Evolutionary conservation across 2,888 invertebrate species (phyloP).

Genomic region (Linnaemya vulpina): DNA sequence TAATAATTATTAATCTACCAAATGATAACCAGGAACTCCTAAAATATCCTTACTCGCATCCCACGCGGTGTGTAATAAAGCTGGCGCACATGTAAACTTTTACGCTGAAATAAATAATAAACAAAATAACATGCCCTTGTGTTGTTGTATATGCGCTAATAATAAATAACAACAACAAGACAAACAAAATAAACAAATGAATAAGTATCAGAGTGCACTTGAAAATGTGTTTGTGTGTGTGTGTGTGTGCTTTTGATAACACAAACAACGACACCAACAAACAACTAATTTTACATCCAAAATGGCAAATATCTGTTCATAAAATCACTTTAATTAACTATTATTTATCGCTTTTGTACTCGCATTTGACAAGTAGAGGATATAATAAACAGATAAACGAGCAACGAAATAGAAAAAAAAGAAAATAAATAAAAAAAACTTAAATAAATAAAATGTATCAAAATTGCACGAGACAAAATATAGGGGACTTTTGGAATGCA

Average conservation of each 20-base stretch:
- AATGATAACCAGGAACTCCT: too few species aligned
- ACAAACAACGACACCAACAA: slow-evolving; percentile 6
- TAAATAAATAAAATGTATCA: background rate
- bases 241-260: background rate
- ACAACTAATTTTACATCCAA: slow-evolving; percentile 66
- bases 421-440: slow-evolving; percentile 24
- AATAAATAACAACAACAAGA: slow-evolving; percentile 61
- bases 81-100: background rate
- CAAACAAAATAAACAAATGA: slow-evolving; percentile 18
- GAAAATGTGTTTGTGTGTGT: background rate
- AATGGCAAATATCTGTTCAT: slow-evolving; percentile 61
- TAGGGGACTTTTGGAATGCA: too few species aligned
- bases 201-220: background rate
- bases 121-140: too few species aligned
- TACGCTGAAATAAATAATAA: slow-evolving; percentile 3
- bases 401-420: background rate
- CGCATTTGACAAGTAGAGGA: slow-evolving; percentile 18
- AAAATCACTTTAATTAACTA: slow-evolving; percentile 70
- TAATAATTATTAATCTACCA: too few species aligned
- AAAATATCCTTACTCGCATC: background rate
- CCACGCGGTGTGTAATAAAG: background rate
- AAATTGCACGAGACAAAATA: too few species aligned
- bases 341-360: slow-evolving; percentile 57
- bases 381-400: slow-evolving; percentile 8
- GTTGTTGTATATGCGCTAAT: slow-evolving; percentile 9